A percentile compares a stretch with the other conserved stretches of the same genome.
Conservation (phyloP, 2,888 invertebrate species). For the Tyria jacobaeae region DNA sequence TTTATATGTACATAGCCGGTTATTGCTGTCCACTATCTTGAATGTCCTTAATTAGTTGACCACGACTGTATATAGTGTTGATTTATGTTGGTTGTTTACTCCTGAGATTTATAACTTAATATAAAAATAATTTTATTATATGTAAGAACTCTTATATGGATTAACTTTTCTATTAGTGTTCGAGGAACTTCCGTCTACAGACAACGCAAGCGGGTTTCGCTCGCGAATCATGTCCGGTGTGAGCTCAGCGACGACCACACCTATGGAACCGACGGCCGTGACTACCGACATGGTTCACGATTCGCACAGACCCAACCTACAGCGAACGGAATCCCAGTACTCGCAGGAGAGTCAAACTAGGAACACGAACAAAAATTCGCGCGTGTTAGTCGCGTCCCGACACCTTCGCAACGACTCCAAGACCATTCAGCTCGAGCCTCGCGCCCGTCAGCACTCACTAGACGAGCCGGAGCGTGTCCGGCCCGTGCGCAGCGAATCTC, state of each 20-base stretch:
- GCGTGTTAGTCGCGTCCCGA: conserved; percentile 82
- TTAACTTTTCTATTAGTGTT: conserved; percentile 85
- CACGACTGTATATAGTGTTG: too few species aligned
- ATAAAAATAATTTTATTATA: too few species aligned
- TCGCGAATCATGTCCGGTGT: conserved; percentile 75
- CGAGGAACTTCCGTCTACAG: conserved; percentile 89
- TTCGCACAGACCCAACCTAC: conserved; percentile 56
- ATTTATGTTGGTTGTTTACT: too few species aligned
- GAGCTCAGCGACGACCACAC: conserved; percentile 76
- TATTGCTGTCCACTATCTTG: too few species aligned
- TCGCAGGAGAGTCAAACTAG: conserved; percentile 69
- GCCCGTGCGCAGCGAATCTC: conserved; percentile 59
- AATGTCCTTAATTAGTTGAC: too few species aligned
- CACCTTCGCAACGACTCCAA: conserved; percentile 88
- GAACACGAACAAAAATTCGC: conserved; percentile 62
- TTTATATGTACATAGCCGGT: too few species aligned
- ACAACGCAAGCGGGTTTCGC: conserved; percentile 82
- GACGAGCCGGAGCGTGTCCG: conserved; percentile 66
- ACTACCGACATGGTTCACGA: conserved; percentile 36
- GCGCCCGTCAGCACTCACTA: conserved; percentile 77
- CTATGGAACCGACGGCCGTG: conserved; percentile 60
- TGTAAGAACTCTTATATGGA: neutral
- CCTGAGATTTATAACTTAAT: too few species aligned
- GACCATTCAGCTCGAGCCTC: conserved; percentile 88
- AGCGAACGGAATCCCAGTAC: conserved; percentile 79